These are phyloP conservation scores for Drosophila antonietae DNA, from an alignment of 2,888 invertebrate genomes.

Conservation along the genomic window DNA sequence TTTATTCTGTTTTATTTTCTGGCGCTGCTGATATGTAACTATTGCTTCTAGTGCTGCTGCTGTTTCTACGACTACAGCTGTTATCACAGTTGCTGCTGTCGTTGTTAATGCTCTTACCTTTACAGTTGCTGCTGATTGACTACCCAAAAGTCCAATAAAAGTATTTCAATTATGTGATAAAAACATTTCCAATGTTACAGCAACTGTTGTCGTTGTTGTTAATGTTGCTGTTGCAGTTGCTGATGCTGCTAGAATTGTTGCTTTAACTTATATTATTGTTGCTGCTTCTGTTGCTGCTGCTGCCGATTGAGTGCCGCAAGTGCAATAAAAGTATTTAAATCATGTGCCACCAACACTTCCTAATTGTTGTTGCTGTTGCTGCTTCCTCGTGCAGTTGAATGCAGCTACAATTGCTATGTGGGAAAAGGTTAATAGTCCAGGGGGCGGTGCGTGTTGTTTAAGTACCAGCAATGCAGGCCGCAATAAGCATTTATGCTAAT, in stretches of 20 bases:
- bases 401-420: conserved; percentile 1
- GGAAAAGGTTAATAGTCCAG: neutral
- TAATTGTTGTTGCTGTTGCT: conserved; percentile 22
- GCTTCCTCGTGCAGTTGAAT: neutral
- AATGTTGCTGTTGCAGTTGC: neutral
- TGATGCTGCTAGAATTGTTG: neutral
- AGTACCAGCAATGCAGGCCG: conserved; percentile 34
- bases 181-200: neutral
- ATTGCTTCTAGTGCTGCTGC: neutral
- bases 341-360: conserved; percentile 39
- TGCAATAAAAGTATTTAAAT: conserved; percentile 68
- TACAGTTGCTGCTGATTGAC: neutral
- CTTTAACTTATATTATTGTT: neutral
- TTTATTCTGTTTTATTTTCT: too few relatives aligned
- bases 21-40: too few relatives aligned
- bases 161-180: neutral
- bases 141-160: neutral
- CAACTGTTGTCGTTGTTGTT: neutral
- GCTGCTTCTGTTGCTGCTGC: conserved; percentile 26
- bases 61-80: neutral
- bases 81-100: neutral
- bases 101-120: neutral
- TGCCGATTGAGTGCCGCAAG: conserved; percentile 61
- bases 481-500: conserved; percentile 72
- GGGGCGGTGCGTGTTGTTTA: conserved; percentile 23